Base-by-base conservation (phyloP, 2,113 vertebrate species). In the Meriones unguiculatus region DNA sequence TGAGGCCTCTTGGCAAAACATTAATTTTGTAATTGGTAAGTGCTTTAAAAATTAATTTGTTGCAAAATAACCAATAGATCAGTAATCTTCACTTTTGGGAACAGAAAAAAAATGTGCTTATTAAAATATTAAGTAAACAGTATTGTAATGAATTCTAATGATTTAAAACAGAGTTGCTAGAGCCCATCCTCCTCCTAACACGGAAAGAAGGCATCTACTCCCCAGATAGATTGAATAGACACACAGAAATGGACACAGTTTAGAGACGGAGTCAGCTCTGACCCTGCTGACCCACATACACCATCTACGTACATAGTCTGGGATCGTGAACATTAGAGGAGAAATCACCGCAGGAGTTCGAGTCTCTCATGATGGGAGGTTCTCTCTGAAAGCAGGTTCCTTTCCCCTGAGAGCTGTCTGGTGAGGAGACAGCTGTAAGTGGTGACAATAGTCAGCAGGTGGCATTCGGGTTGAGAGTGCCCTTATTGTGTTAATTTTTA, bases 1-100 rank as follows among this genome's bases (percentile, higher is more conserved):
- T 73, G 95, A 94, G 96, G n/a, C 80, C 41, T 86, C n/a, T 7
- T 91, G 59, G 70, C 59, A 94, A 94, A 85, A 75, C 75, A 96
- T 95, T 94, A 78, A 81, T 96, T 88, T 76, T 80, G 20, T 62
- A 77, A 30, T 90, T 85, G 52, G 25, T 35, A 87, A 24, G 15
- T 57, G 69, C 18, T 57, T 87, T 87, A 89, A 80, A 69, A 78
- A 88, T 80, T 52, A 87, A 73, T 90, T 77, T 93, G 38, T 76
- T 96, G 13, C 87, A n/a, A 90, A 93, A 70, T 65, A 85, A n/a
- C 80, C 24, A 69, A 9, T 91, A 46, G 90, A 57, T 38, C 22
- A n/a, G 35, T 50, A 54, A 70, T 90, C 65, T 52, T 94, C 38
- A 95, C 77, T 70, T 96, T 94, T 75, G 54, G 86, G 91, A 96